Evolutionary conservation across 64 coral and sea anemone species (phyloP).

Genomic region (Acropora tenuis): DNA sequence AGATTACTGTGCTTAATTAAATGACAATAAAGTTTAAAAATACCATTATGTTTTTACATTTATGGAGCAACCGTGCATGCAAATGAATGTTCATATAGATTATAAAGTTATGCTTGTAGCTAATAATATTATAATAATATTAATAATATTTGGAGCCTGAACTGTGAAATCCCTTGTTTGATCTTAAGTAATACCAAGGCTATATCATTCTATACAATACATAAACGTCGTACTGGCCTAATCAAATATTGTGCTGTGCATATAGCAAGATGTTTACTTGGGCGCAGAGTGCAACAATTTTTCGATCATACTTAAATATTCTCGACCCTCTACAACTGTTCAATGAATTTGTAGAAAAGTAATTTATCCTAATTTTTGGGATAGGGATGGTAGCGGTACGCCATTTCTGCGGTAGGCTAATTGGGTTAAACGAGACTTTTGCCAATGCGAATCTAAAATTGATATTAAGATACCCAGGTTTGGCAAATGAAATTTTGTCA

Average conservation of each 20-base stretch:
- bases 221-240: neutral
- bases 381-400: no score
- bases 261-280: neutral
- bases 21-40: conserved; percentile 1
- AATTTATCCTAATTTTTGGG: no score
- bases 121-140: neutral
- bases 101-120: neutral
- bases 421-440: no score
- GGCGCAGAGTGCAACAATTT: neutral
- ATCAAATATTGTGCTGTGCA: neutral
- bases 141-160: neutral
- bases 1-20: neutral
- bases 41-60: neutral
- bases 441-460: no score
- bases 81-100: neutral
- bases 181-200: neutral
- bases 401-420: no score
- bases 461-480: no score
- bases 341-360: no score
- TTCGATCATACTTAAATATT: neutral
- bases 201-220: neutral
- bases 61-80: neutral
- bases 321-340: no score
- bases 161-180: neutral
- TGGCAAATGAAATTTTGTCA: no score